A percentile compares a stretch with the other conserved stretches of the same genome.
Conservation (phyloP, 30 jellyfish, hydroid and myxozoan genomes). For the Hydractinia symbiolongicarpus region DNA sequence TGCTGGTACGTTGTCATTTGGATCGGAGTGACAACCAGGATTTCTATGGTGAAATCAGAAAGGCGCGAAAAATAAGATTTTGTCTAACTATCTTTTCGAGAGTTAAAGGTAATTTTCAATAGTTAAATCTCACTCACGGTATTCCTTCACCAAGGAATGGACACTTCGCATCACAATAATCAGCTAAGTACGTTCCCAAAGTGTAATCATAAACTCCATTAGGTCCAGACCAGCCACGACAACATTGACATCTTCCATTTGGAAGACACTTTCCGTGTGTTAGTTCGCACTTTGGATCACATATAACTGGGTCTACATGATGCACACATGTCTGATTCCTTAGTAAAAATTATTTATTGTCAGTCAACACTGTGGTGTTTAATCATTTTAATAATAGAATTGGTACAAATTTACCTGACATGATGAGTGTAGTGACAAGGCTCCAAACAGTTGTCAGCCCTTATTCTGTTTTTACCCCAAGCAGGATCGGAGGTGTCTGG, state of each 20-base stretch:
- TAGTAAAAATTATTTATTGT: not conserved
- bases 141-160: not conserved
- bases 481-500: conserved; percentile 14
- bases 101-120: not conserved
- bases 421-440: conserved; percentile 29
- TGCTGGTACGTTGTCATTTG: not conserved
- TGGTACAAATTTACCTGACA: not conserved
- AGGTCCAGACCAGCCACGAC: conserved; percentile 18
- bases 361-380: too few relatives aligned
- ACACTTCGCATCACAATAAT: not conserved
- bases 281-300: not conserved
- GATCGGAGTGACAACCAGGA: not conserved
- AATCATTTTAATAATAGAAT: too few relatives aligned
- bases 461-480: conserved; percentile 31
- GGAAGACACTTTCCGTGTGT: not conserved
- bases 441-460: conserved; percentile 10
- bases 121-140: not conserved
- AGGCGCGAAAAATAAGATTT: too few relatives aligned
- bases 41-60: too few relatives aligned
- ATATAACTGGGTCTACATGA: not conserved
- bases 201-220: not conserved
- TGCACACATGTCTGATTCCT: not conserved
- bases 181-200: not conserved
- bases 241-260: not conserved
- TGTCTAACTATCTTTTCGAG: too few relatives aligned